Conservation (phyloP, 2,797 vertebrate genomes). For the Euthynnus affinis region DNA sequence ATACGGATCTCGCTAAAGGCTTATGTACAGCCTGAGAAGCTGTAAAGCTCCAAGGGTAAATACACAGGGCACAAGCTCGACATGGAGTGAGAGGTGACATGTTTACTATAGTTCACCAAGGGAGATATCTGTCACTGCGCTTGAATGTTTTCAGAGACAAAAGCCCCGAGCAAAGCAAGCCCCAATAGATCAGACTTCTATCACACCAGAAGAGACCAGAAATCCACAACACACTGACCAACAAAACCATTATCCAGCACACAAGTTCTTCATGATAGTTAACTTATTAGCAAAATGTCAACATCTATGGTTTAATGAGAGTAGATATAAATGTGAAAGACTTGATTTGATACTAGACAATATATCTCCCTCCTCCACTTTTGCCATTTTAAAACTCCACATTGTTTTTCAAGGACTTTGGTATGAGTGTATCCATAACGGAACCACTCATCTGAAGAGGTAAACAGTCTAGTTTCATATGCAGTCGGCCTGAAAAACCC, state of each 20-base stretch:
- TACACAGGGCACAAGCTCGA: constrained; percentile 27
- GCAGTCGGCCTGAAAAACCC: background rate
- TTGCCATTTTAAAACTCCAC: background rate
- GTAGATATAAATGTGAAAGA: background rate
- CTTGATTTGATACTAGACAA: background rate
- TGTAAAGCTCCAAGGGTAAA: constrained; percentile 33
- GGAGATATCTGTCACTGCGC: constrained; percentile 2
- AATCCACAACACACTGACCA: constrained; percentile 10
- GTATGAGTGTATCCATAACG: background rate
- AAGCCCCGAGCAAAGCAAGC: background rate
- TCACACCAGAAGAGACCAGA: background rate
- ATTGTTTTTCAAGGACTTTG: background rate
- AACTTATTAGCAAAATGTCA: background rate
- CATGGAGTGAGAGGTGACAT: constrained; percentile 34
- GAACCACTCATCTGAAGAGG: background rate
- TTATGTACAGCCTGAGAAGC: constrained; percentile 39
- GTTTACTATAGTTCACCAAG: constrained; percentile 17
- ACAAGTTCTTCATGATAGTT: background rate
- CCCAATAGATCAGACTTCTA: constrained; percentile 9
- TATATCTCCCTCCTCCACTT: background rate
- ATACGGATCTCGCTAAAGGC: constrained; percentile 21
- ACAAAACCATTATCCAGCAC: constrained; percentile 15
- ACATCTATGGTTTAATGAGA: background rate
- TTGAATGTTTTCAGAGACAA: constrained; percentile 9
- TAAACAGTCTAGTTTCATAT: background rate